Evolutionary conservation across 1,140 invertebrate species (phyloP), one percentile per base, ranked within the genome.

Genomic region (Diachasmimorpha longicaudata): DNA sequence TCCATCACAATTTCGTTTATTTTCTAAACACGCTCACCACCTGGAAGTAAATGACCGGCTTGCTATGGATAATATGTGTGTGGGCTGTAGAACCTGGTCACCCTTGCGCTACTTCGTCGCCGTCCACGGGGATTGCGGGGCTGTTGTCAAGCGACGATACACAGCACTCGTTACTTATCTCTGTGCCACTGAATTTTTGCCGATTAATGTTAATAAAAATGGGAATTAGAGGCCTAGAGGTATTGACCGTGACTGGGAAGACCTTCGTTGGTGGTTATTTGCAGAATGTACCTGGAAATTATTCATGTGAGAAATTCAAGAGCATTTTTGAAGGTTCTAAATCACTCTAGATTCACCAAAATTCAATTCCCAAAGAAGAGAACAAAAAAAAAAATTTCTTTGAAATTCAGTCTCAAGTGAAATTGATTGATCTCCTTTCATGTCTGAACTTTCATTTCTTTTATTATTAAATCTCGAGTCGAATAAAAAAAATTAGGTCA

Each of bases 151-250:
- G 55, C 67, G 68, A 31, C 31, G 31, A 52, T 76, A 14, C 67
- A 70, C 77, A 10, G 78, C 78, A 8, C 70, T 80, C 23, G 81
- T 83, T 68, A 80, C 76, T 77, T 83, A 83, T 44, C 74, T 80
- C 0, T 10, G 13, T 25, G 9, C 48, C 48, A 52, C 13, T 0
- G 21, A 63, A 63, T 63, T 25, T 63, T 31, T 63, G 19, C 10
- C 58, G 4, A 11, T 63, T 63, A 63, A 63, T 63, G 19, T 25
- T 63, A 19, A 55, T 16, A 8, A 55, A 55, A 19, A 55, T 55
- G n/a, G n/a, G 48, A 4, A 55, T 55, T 14, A 19, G 48, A 19
- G n/a, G 39, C 48, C 4, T 55, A 8, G 9, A 16, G 48, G 48
- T n/a, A 19, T 21, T 55, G 48, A 4, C 48, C 48, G 4, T 42